Evolutionary conservation across 2,113 vertebrate genomes (phyloP).

Genomic region (Prochilodus magdalenae): DNA sequence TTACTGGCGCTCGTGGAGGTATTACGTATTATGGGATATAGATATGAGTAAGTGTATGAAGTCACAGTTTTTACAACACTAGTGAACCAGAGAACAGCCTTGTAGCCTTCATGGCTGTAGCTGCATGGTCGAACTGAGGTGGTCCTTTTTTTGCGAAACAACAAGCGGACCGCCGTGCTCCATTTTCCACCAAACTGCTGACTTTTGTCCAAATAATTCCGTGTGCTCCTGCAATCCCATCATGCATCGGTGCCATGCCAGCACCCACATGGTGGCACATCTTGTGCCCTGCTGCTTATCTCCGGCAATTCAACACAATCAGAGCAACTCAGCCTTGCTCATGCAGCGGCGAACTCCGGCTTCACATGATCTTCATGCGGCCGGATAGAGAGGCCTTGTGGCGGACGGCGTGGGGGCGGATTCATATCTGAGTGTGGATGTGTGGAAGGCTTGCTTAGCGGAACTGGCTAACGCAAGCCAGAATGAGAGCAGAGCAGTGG

Average conservation of each 20-base stretch:
- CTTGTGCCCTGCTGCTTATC: neutral
- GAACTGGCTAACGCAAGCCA: slow-evolving; percentile 18
- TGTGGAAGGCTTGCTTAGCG: slow-evolving; percentile 31
- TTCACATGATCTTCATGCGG: slow-evolving; percentile 9
- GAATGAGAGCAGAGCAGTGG: neutral
- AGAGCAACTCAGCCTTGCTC: neutral
- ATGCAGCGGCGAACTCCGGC: neutral
- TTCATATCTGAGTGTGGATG: slow-evolving; percentile 15
- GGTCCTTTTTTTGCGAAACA: too few species aligned
- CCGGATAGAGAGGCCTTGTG: neutral
- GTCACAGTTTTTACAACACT: too few species aligned
- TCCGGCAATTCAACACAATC: neutral
- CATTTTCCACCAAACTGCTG: too few species aligned
- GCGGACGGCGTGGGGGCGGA: neutral
- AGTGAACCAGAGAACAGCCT: too few species aligned
- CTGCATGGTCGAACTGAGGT: too few species aligned
- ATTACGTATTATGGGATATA: too few species aligned
- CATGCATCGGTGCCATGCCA: neutral
- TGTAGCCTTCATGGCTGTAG: too few species aligned
- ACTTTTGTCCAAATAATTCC: too few species aligned
- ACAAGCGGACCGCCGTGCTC: too few species aligned
- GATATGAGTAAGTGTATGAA: too few species aligned
- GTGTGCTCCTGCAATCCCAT: neutral
- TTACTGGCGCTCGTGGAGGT: too few species aligned
- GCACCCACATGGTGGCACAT: neutral